Percentiles rank a stretch among this genome's conserved stretches.
These are phyloP conservation scores for Dryas iulia DNA, from an alignment of 1,140 invertebrate species.

Conservation along the genomic window DNA sequence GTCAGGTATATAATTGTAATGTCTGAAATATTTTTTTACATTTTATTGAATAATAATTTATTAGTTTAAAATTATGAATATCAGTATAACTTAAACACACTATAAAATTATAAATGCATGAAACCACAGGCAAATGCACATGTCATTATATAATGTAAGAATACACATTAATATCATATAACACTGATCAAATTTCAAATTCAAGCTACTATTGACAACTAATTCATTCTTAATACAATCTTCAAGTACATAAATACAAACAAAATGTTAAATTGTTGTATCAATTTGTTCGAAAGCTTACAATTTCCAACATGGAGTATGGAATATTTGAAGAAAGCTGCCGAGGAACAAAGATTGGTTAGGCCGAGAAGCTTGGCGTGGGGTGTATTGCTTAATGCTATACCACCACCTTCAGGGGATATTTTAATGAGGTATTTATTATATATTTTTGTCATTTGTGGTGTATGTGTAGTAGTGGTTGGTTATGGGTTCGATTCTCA, in stretches of 20 bases:
- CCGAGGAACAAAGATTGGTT: slow-evolving; percentile 49
- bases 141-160: not conserved
- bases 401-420: slow-evolving; percentile 59
- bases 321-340: slow-evolving; percentile 51
- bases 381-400: slow-evolving; percentile 60
- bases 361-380: slow-evolving; percentile 63
- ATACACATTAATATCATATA: not conserved
- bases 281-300: slow-evolving; percentile 39
- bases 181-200: not conserved
- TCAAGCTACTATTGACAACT: not conserved
- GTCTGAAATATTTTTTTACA: no score
- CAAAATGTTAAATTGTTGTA: not conserved
- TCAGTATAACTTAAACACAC: no score
- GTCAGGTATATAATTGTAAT: no score
- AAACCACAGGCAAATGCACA: not conserved
- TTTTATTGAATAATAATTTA: no score
- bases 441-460: not conserved
- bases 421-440: slow-evolving; percentile 52
- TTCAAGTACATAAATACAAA: not conserved
- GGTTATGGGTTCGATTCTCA: no score
- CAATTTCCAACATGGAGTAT: slow-evolving; percentile 62
- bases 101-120: no score
- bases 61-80: no score
- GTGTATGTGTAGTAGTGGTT: no score
- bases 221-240: not conserved